These are phyloP conservation scores for Thera obeliscata DNA, from an alignment of 2,888 invertebrate species.

Conservation along the genomic window DNA sequence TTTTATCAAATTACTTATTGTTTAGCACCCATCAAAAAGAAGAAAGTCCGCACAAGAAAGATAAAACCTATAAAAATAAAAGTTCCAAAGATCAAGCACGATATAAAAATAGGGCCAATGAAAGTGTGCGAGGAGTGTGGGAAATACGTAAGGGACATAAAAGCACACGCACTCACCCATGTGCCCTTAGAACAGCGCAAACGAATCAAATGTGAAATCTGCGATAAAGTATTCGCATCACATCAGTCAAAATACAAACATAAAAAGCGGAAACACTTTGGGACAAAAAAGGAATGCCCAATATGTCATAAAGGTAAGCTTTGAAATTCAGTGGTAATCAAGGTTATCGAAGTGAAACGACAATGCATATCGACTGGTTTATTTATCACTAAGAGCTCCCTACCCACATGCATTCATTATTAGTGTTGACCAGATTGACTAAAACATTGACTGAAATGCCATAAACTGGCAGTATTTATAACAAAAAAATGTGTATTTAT, in stretches of 20 bases:
- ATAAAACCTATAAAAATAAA: constrained; percentile 30
- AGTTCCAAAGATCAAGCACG: constrained; percentile 25
- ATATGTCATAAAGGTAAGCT: constrained; percentile 71
- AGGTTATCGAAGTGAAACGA: too few relatives aligned
- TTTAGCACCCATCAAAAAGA: constrained; percentile 47
- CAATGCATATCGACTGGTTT: too few relatives aligned
- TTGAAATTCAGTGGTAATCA: not conserved
- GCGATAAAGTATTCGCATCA: constrained; percentile 62
- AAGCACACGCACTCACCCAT: constrained; percentile 58
- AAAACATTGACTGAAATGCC: too few relatives aligned
- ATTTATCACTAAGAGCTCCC: too few relatives aligned
- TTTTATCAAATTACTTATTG: not conserved
- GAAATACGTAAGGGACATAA: constrained; percentile 61
- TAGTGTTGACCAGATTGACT: too few relatives aligned
- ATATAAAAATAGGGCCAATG: constrained; percentile 20
- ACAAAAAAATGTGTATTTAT: too few relatives aligned
- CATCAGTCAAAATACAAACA: constrained; percentile 60
- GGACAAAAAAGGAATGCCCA: constrained; percentile 63
- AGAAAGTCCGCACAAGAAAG: constrained; percentile 45
- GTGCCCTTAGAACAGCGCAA: constrained; percentile 48
- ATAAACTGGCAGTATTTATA: too few relatives aligned
- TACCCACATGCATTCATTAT: too few relatives aligned
- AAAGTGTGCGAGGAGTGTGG: constrained; percentile 73
- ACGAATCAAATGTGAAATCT: constrained; percentile 58
- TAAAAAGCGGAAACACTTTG: constrained; percentile 65